Evolutionary conservation across 2,888 invertebrate genomes (phyloP).

Genomic region (Parnassius apollo): DNA sequence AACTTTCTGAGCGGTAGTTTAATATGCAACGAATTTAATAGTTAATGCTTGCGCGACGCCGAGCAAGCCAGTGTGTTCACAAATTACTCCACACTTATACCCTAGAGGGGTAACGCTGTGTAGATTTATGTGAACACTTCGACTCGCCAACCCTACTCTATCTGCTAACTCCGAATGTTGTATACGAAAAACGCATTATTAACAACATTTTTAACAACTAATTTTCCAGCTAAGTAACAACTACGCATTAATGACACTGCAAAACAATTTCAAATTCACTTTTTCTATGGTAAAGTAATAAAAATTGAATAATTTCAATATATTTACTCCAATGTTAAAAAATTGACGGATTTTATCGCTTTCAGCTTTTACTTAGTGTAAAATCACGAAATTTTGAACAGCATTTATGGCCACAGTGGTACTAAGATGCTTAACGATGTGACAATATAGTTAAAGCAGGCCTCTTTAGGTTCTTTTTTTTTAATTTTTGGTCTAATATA

Average conservation of each 20-base stretch:
- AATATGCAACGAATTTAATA: slow-evolving; percentile 81
- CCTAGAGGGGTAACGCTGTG: slow-evolving; percentile 54
- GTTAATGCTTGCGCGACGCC: slow-evolving; percentile 73
- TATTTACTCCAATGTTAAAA: too few species aligned
- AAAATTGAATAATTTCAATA: slow-evolving; percentile 9
- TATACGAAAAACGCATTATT: slow-evolving; percentile 37
- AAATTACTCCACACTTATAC: slow-evolving; percentile 77
- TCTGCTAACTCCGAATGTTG: slow-evolving; percentile 48
- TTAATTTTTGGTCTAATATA: too few species aligned
- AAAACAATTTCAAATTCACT: slow-evolving; percentile 18
- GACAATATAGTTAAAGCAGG: too few species aligned
- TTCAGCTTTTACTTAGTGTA: too few species aligned
- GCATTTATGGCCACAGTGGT: too few species aligned
- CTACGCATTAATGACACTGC: slow-evolving; percentile 22
- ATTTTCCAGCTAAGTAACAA: slow-evolving; percentile 6
- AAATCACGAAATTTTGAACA: too few species aligned
- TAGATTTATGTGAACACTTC: slow-evolving; percentile 69
- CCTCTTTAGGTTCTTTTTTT: too few species aligned
- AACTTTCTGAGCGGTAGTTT: slow-evolving; percentile 67
- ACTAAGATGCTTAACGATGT: too few species aligned
- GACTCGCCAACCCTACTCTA: slow-evolving; percentile 60
- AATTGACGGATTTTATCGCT: too few species aligned
- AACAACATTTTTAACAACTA: slow-evolving; percentile 29
- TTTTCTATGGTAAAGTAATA: slow-evolving; percentile 22
- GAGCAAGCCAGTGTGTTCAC: slow-evolving; percentile 64